Base-by-base conservation (phyloP, 2,797 vertebrate genomes). In the Spizella passerina region DNA sequence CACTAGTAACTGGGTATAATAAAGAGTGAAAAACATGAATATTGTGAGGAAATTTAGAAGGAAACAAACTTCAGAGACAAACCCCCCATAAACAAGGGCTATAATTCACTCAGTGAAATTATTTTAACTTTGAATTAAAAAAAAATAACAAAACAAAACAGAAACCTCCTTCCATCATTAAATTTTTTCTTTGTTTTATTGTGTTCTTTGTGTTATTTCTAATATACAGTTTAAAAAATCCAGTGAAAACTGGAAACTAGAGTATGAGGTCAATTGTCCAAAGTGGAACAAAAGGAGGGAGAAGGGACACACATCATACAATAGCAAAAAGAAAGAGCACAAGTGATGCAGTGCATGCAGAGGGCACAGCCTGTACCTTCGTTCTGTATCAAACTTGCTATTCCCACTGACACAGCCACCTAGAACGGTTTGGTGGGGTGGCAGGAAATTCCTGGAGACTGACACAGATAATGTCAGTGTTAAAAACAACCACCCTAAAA, bases 381-480 rank as follows among this genome's bases (percentile, higher is more conserved):
- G 6, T 23, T 38, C 34, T 1, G 2, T 4, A 30, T 10, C 36
- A n/a, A 49, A 3, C 7, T 41, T 32, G 47, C n/a, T 41, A 0
- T 23, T 55, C 23, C 34, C 44, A 23, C 55, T 55, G 68, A 41
- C 78, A 41, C 18, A 59, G 39, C 24, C 22, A 26, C 16, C 34
- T 53, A n/a, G 7, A 38, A 57, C 29, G 46, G 6, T 10, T 68
- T 66, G 32, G 17, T 18, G 64, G 15, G 19, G 14, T 23, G 34
- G n/a, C 43, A 81, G 44, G 30, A 61, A 50, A 55, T 32, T 82
- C 57, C 79, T 46, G 20, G 21, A 84, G 38, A 44, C 27, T 60
- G 41, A 49, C 43, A 65, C 30, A 53, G 20, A 49, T 10, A 55
- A 4, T 20, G 30, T 6, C n/a, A 39, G 4, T 22, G 8, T 41